Evolutionary conservation across 2,888 invertebrate species (phyloP).

Genomic region (Diarsia mendica): DNA sequence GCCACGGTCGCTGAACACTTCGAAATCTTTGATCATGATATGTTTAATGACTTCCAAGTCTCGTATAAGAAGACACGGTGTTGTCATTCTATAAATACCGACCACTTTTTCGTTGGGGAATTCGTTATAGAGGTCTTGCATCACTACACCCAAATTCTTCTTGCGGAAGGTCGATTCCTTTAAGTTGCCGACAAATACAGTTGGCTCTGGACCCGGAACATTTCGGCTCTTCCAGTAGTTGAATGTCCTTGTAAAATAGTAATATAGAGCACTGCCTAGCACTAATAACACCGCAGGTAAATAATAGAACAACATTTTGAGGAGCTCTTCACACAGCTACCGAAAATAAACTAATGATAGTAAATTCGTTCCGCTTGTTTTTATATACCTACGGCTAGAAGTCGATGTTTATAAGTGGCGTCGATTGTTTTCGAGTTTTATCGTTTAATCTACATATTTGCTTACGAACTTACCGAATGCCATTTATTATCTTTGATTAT

Average conservation of each 20-base stretch:
- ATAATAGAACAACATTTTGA: constrained; percentile 40
- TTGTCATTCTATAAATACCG: constrained; percentile 76
- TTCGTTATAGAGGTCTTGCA: constrained; percentile 70
- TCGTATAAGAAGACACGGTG: constrained; percentile 72
- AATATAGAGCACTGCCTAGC: constrained; percentile 58
- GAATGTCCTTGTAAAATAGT: constrained; percentile 73
- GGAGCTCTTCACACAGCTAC: constrained; percentile 7
- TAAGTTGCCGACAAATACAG: constrained; percentile 73
- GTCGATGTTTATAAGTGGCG: no score
- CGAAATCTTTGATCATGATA: constrained; percentile 78
- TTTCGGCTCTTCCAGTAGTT: constrained; percentile 76
- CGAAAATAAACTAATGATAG: constrained; percentile 7
- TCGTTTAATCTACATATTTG: not conserved
- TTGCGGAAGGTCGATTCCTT: constrained; percentile 65
- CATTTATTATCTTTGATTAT: not conserved
- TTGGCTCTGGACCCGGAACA: constrained; percentile 71
- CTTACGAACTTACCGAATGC: not conserved
- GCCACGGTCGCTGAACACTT: constrained; percentile 75
- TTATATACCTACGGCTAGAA: constrained; percentile 29
- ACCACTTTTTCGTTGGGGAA: constrained; percentile 77
- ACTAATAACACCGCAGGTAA: constrained; percentile 32
- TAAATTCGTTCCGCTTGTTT: not conserved
- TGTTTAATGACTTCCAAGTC: constrained; percentile 78
- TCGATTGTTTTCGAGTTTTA: not conserved
- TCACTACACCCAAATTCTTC: constrained; percentile 62